Evolutionary conservation across 2,797 vertebrate species (phyloP).

Genomic region (Hipposideros larvatus): DNA sequence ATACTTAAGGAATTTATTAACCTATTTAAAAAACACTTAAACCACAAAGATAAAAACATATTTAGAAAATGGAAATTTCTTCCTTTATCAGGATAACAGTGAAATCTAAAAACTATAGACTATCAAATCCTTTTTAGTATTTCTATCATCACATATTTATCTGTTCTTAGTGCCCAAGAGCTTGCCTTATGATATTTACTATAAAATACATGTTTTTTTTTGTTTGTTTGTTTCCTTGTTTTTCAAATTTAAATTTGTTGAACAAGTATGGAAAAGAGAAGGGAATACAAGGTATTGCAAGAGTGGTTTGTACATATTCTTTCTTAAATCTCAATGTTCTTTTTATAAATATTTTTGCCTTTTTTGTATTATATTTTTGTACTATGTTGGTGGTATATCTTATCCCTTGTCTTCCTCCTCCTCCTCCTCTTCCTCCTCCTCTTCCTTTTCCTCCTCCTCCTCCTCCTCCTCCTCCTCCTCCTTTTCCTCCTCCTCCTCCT

Average conservation of each 20-base stretch:
- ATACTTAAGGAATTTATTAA: slow-evolving; percentile 16
- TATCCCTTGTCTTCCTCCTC: background rate
- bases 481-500: accelerated
- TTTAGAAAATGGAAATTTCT: slow-evolving; percentile 33
- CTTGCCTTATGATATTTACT: background rate
- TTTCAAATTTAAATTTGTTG: slow-evolving; percentile 64
- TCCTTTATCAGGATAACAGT: slow-evolving; percentile 39
- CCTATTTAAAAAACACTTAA: slow-evolving; percentile 22
- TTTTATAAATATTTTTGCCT: background rate
- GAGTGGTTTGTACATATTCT: background rate
- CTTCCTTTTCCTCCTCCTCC: accelerated
- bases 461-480: accelerated
- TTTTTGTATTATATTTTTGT: background rate
- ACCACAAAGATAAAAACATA: slow-evolving; percentile 10
- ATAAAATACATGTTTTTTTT: background rate
- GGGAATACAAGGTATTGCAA: background rate
- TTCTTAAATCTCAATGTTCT: slow-evolving; percentile 19
- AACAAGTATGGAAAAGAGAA: background rate
- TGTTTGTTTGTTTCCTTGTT: background rate
- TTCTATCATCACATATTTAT: background rate
- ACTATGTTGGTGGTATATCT: background rate
- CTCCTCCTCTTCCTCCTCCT: accelerated
- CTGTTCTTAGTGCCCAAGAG: background rate
- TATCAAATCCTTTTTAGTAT: background rate
- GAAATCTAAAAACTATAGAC: slow-evolving; percentile 1